Base-by-base conservation (phyloP, 2,888 invertebrate genomes). In the Pristionchus entomophagus region DNA sequence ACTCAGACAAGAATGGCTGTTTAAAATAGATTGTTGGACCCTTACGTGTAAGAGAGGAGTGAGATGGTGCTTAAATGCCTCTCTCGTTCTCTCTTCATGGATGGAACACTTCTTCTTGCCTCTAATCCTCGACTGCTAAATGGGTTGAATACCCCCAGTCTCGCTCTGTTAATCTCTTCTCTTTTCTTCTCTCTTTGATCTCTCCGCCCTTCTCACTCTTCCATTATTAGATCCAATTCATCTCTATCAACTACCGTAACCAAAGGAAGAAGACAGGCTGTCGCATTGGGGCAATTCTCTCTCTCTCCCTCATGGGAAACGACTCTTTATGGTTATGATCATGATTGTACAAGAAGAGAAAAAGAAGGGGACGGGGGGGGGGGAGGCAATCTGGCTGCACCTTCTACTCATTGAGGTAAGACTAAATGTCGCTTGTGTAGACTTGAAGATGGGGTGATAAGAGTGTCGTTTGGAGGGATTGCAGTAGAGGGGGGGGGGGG, bases 181-280 rank as follows among this genome's bases (percentile, higher is more conserved):
- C 41, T 59, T 32, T 32, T 81, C 41, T 35, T 56, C 77, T 77
- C 85, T 85, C 73, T 77, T 85, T 59, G 41, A 41, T 77, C 85
- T 77, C 85, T 77, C 77, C 51, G 62, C 56, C 85, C 59, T 65
- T 65, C 84, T 29, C 35, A 51, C 69, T 32, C 56, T 41, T 53
- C 65, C 77, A 53, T 77, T 77, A 38, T 85, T 45, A 85, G 32
- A 35, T 85, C n/a, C 38, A 32, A 73, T 73, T 45, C 53, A 32
- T 73, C 85, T 41, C 85, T 65, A 56, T 77, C 85, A 35, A 65
- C 56, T 59, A 56, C 82, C 82, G 82, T 59, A 82, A 38, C 59
- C 73, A 41, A n/a, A 73, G 69, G 41, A n/a, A 56, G 73, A 45
- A 69, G 65, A 38, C 29, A 45, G 53, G 53, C 77, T 49, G 45